Percentiles rank a stretch among this genome's conserved stretches.
Evolutionary conservation across 2,888 invertebrate genomes (phyloP).

Genomic region (Macrophya annulata): DNA sequence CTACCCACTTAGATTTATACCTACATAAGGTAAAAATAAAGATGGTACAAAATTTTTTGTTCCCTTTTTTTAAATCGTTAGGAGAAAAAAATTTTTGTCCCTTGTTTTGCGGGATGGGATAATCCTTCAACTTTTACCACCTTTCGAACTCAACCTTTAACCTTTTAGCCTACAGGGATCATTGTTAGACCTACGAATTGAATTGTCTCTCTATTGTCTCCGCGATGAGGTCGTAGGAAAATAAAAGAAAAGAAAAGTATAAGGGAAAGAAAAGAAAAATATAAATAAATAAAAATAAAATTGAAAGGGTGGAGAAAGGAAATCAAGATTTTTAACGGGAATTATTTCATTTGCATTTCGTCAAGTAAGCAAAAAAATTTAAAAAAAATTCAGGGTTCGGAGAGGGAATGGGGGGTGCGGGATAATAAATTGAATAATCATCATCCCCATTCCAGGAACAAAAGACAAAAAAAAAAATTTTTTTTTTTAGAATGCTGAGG

Average conservation of each 20-base stretch:
- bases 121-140: constrained; percentile 19
- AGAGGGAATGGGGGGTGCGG: neutral
- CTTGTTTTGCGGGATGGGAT: constrained; percentile 3
- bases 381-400: neutral
- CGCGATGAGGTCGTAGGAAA: neutral
- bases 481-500: neutral
- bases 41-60: neutral
- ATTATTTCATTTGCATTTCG: neutral
- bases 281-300: neutral
- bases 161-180: constrained; percentile 37
- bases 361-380: constrained; percentile 3
- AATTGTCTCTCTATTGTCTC: constrained; percentile 5
- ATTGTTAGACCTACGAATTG: constrained; percentile 21
- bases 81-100: neutral
- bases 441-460: neutral
- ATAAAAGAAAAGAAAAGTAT: neutral
- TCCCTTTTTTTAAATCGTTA: neutral
- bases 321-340: neutral
- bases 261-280: neutral
- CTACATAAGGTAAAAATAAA: too few relatives aligned
- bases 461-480: neutral
- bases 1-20: neutral
- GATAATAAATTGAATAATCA: constrained; percentile 22
- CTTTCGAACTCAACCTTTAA: neutral
- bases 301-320: neutral